phyloP scores from a whole-genome alignment of 2,888 invertebrate genomes.

The Zaprionus obscuricornis region DNA sequence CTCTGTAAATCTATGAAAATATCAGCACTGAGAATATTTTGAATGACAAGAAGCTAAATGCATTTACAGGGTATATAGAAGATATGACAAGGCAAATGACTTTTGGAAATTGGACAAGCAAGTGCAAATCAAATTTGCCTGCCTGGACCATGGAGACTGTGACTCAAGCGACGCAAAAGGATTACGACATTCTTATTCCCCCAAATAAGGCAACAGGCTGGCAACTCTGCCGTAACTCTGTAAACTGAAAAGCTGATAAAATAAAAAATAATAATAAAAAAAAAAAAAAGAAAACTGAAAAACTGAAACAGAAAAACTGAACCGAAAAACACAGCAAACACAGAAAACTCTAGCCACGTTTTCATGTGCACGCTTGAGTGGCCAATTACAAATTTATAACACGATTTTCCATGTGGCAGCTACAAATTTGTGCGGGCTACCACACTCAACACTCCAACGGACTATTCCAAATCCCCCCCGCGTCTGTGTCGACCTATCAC shows the following conservation, averaged over 20 bases:
- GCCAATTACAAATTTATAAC: constrained; percentile 69
- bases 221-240: constrained; percentile 1
- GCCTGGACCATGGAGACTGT: not conserved
- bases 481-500: not conserved
- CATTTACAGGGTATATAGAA: too few relatives aligned
- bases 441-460: too few relatives aligned
- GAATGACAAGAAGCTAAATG: too few relatives aligned
- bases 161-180: constrained; percentile 27
- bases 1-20: too few relatives aligned
- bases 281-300: too few relatives aligned
- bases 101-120: not conserved
- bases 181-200: constrained; percentile 16
- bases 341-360: constrained; percentile 29
- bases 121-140: constrained; percentile 34
- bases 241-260: constrained; percentile 7
- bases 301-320: too few relatives aligned
- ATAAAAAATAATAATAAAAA: too few relatives aligned
- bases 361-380: constrained; percentile 45
- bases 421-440: constrained; percentile 30
- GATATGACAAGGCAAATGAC: too few relatives aligned
- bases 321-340: too few relatives aligned
- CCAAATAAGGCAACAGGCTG: constrained; percentile 9
- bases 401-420: constrained; percentile 56
- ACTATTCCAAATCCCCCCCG: too few relatives aligned
- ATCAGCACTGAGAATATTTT: too few relatives aligned